Conservation (phyloP, 2,797 vertebrate genomes). For the Hippoglossus hippoglossus region DNA sequence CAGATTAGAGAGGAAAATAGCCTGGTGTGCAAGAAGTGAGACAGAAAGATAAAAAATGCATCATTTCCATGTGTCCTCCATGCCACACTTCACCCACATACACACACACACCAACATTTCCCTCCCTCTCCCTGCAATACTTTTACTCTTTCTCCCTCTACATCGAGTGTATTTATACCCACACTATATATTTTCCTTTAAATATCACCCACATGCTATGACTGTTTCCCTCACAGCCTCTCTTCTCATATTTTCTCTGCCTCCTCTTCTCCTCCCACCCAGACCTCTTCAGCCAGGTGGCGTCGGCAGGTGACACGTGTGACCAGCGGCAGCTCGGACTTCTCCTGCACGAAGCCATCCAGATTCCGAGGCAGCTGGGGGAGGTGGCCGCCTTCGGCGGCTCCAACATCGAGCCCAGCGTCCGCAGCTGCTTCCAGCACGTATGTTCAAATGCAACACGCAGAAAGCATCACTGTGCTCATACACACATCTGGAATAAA, state of each 20-base stretch:
- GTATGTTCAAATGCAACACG: constrained; percentile 77
- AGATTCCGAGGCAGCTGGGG: constrained; percentile 95
- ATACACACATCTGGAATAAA: neutral
- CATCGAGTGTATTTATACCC: constrained; percentile 43
- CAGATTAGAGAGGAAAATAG: constrained; percentile 40
- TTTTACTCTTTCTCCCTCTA: constrained; percentile 15
- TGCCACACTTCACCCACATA: constrained; percentile 15
- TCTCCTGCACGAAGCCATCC: constrained; percentile 95
- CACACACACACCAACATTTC: constrained; percentile 17
- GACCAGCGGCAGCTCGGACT: constrained; percentile 95
- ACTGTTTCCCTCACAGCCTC: constrained; percentile 20
- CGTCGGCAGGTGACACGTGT: constrained; percentile 90
- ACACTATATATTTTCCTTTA: constrained; percentile 7
- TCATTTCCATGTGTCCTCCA: constrained; percentile 25
- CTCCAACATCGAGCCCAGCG: constrained; percentile 97
- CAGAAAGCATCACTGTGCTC: constrained; percentile 4
- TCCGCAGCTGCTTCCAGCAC: constrained; percentile 97
- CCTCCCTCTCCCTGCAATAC: constrained; percentile 31
- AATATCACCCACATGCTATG: constrained; percentile 37
- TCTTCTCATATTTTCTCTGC: neutral
- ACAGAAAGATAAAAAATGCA: constrained; percentile 51
- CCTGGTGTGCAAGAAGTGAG: constrained; percentile 16
- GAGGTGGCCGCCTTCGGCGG: constrained; percentile 97
- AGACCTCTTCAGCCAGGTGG: constrained; percentile 96
- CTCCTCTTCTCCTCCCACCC: neutral